phyloP scores from a whole-genome alignment of 2,113 vertebrate species.

The Reinhardtius hippoglossoides region DNA sequence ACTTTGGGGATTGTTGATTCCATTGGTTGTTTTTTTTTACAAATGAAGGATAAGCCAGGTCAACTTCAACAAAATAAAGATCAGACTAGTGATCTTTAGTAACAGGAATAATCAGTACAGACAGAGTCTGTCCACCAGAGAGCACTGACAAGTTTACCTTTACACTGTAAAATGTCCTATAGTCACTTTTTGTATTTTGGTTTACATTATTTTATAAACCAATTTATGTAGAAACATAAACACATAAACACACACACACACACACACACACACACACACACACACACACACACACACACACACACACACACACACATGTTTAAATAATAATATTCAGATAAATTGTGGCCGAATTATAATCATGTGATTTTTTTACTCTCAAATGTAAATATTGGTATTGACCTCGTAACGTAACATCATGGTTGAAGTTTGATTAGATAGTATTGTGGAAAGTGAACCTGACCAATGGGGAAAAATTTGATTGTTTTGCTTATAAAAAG shows the following conservation, averaged over 20 bases:
- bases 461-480: too few species aligned
- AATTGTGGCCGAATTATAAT: too few species aligned
- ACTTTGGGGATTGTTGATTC: neutral
- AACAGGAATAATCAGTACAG: too few species aligned
- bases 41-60: neutral
- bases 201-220: neutral
- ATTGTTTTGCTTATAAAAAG: too few species aligned
- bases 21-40: neutral
- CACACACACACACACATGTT: neutral
- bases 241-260: too few species aligned
- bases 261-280: too few species aligned
- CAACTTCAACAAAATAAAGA: neutral
- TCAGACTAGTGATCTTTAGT: neutral
- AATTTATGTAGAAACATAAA: too few species aligned
- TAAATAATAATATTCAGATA: too few species aligned
- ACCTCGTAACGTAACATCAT: too few species aligned
- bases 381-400: neutral
- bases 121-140: conserved; percentile 16
- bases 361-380: neutral
- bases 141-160: neutral
- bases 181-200: neutral
- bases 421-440: too few species aligned
- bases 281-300: too few species aligned
- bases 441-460: too few species aligned
- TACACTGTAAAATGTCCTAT: neutral